Evolutionary conservation across 2,888 invertebrate species (phyloP), one percentile per base, ranked within the genome.

Genomic region (Philereme vetulata): DNA sequence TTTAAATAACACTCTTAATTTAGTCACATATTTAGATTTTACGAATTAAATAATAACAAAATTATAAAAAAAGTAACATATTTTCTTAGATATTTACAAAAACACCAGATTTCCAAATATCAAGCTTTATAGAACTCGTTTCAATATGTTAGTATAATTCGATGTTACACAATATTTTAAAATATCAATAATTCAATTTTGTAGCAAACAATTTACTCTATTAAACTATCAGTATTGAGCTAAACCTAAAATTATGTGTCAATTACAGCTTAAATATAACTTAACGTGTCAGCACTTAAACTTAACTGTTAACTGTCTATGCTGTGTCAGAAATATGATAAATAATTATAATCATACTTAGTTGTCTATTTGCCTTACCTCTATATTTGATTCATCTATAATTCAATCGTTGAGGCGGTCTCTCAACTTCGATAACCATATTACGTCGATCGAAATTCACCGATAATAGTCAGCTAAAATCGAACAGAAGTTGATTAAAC

Each of bases 81-180:
- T 56, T 64, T 59, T 61, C 21, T 35, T 60, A 56, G 11, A 56
- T 40, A 35, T 62, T 60, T 64, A 63, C 61, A 61, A 57, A 10
- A 60, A 42, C 8, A 10, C 21, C 11, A 58, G 62, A 57, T 65
- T 54, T 60, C 62, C 67, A 67, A 67, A 60, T 64, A 62, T 51
- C 60, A 58, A 53, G 9, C 55, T 60, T 51, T 4, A 35, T 38
- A 34, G 49, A 51, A 46, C 9, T 56, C 46, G 36, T 40, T 50
- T 57, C 6, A 48, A 36, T 48, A 40, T 42, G 5, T 10, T n/a
- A 42, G 10, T 10, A 10, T 4, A 10, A 42, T 42, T 42, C 10
- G 10, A 42, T 42, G n/a, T 42, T 42, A 5, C 5, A 42, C 10
- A 42, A 42, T 42, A 42, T 42, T 10, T 10, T 42, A 4, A 42